Evolutionary conservation across 2,888 invertebrate species (phyloP).

Genomic region (Fragum sueziense): DNA sequence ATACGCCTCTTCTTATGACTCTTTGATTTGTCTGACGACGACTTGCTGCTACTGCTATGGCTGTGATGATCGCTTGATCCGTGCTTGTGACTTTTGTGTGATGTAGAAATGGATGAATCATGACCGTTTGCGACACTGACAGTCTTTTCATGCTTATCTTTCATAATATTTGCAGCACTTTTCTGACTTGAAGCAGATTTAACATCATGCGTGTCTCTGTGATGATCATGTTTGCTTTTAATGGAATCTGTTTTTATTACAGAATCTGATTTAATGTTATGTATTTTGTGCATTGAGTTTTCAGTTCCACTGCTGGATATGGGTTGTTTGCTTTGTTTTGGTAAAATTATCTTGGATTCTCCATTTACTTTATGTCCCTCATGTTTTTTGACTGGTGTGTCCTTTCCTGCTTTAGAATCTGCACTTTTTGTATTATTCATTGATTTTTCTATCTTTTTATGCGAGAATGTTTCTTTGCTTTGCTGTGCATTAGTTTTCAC

Average conservation of each 20-base stretch:
- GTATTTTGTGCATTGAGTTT: background rate
- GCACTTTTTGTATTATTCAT: too few relatives aligned
- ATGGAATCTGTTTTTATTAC: background rate
- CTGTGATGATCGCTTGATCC: constrained; percentile 25
- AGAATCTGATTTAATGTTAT: background rate
- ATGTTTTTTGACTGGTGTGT: background rate
- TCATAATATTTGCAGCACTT: background rate
- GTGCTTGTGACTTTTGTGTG: constrained; percentile 14
- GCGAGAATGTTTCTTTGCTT: background rate
- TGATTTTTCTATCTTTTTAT: too few relatives aligned
- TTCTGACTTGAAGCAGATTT: background rate
- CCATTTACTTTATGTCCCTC: background rate
- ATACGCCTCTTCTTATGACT: constrained; percentile 48
- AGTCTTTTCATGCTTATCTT: background rate
- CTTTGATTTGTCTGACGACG: constrained; percentile 36
- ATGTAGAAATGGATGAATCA: background rate
- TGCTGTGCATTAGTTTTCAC: too few relatives aligned
- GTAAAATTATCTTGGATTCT: background rate
- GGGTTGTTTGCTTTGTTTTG: background rate
- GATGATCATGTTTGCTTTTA: background rate
- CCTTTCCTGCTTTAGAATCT: background rate
- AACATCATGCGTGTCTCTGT: background rate
- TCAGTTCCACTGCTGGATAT: background rate
- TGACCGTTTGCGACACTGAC: background rate
- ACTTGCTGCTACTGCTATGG: background rate